Base-by-base conservation (phyloP, 2,888 invertebrate species). In the Ceriagrion tenellum region DNA sequence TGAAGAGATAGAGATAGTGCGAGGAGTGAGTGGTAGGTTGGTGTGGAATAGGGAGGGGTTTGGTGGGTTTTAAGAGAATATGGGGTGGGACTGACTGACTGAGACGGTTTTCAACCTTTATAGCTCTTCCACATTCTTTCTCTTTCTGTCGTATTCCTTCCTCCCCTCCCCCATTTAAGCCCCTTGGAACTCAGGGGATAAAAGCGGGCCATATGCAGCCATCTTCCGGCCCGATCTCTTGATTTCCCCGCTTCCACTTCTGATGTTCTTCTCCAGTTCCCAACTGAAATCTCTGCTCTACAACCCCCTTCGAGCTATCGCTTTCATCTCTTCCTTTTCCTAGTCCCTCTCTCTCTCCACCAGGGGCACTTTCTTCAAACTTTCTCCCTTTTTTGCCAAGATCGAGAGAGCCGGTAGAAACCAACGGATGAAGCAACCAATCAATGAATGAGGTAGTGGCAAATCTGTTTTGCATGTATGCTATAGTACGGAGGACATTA, bases 241-340 rank as follows among this genome's bases (percentile, higher is more conserved):
- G n/a, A n/a, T 16, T 35, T 69, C 26, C 26, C n/a, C 59, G 59
- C 69, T n/a, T 6, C 59, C 59, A 59, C 59, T 59, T 59, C 20
- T 59, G 59, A 47, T 47, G 59, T 20, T 59, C 59, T 59, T 59
- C 59, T 59, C 59, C 59, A 20, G 0, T 69, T n/a, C 69, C 69
- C 69, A 69, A n/a, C 59, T 59, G n/a, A 69, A 69, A 26, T 69
- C 23, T 69, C 69, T 8, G 10, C 69, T 0, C 69, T 0, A 59
- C 18, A 20, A 6, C 20, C 59, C 1, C 26, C 69, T 69, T 26
- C 23, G 69, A 16, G 20, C 69, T 69, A 69, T 69, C 69, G 69
- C 69, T 69, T 69, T 69, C 69, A 69, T 69, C 81, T 81, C 81
- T 81, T 81, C n/a, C 30, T 81, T 81, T 35, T 35, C 35, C 59